Evolutionary conservation across 2,888 invertebrate species (phyloP).

Genomic region (Marronus borbonicus): DNA sequence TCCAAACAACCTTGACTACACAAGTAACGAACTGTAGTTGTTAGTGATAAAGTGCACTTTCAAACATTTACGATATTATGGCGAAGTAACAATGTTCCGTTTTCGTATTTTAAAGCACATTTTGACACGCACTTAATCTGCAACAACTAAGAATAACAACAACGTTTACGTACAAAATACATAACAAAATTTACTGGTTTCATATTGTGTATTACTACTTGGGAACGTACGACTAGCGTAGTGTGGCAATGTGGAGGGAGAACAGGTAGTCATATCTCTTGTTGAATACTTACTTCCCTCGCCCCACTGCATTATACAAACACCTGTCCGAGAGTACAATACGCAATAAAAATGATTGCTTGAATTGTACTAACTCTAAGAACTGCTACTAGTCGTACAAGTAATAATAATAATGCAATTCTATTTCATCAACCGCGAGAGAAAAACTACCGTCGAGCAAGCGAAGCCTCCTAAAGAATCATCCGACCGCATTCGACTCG

Average conservation of each 20-base stretch:
- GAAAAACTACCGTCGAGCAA: neutral
- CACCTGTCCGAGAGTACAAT: conserved; percentile 54
- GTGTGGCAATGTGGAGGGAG: conserved; percentile 63
- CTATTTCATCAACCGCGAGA: neutral
- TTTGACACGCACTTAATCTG: conserved; percentile 34
- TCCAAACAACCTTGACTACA: conserved; percentile 60
- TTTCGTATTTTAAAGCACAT: conserved; percentile 47
- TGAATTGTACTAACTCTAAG: neutral
- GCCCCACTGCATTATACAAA: conserved; percentile 52
- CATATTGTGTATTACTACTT: conserved; percentile 53
- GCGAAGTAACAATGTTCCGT: conserved; percentile 22
- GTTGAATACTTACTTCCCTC: conserved; percentile 56
- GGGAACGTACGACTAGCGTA: conserved; percentile 57
- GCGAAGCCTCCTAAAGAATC: conserved; percentile 25
- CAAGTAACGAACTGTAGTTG: conserved; percentile 52
- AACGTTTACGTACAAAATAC: conserved; percentile 44
- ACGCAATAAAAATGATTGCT: conserved; percentile 39
- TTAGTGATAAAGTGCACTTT: conserved; percentile 51
- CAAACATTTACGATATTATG: conserved; percentile 43
- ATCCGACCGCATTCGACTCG: conserved; percentile 7
- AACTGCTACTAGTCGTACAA: neutral
- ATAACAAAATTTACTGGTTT: conserved; percentile 53
- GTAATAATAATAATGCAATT: neutral
- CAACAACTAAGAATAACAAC: conserved; percentile 29
- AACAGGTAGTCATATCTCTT: conserved; percentile 66